Evolutionary conservation across 1,140 invertebrate species (phyloP), one percentile per base, ranked within the genome.

Genomic region (Megathymus violae): DNA sequence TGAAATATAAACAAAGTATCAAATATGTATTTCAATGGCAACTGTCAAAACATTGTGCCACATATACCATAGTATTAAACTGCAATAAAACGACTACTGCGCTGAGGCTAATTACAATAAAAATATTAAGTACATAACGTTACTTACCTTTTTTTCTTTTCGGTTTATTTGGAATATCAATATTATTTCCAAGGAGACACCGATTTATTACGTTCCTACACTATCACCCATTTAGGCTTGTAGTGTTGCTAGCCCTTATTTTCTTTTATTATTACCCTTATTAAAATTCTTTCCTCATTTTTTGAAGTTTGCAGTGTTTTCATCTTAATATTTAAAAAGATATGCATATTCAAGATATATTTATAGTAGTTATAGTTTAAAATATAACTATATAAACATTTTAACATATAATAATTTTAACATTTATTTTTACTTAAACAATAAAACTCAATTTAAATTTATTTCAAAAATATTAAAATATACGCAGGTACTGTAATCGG

Each of bases 41-140:
- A 87, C 80, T 89, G 88, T 91, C 88, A 91, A 86, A 89, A 91
- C 81, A 85, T 74, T 78, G 61, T 88, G 88, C 88, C 88, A 91
- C 88, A 91, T 91, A 88, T 13, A 75, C 81, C 58, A 54, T 36
- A 16, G 27, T 19, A 17, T 25, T 50, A 40, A 27, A 61, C 11
- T 36, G 34, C 10, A 36, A 36, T 36, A 36, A 36, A 36, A 36
- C 10, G 34, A 36, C 34, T 3, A 11, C 10, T n/a, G n/a, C 1
- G 11, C 2, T 36, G n/a, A 36, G 11, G 34, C n/a, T 36, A 1
- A 11, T 36, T 4, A 36, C n/a, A 11, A 11, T 11, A 4, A 36
- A 36, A 36, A n/a, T 36, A 11, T 36, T 4, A n/a, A 36, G 11
- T 36, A 11, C n/a, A 7, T 62, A 47, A 51, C 16, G 65, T 36